phyloP scores from a whole-genome alignment of 1,140 invertebrate genomes.

The Meloidogyne chitwoodi region DNA sequence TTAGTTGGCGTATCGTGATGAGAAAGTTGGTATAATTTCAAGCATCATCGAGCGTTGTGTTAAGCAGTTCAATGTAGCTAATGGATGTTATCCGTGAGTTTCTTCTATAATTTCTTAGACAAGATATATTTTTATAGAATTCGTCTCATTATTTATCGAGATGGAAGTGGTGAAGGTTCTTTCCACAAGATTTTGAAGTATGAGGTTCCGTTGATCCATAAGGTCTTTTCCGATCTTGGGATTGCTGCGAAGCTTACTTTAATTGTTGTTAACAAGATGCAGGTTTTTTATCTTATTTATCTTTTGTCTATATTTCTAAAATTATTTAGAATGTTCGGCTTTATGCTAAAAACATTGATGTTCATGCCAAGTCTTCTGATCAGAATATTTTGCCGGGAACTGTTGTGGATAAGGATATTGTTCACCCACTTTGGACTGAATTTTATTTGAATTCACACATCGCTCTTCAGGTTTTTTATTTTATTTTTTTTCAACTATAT shows the following conservation, averaged over 20 bases:
- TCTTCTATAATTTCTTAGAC: background rate
- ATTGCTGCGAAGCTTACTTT: background rate
- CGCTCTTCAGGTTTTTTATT: background rate
- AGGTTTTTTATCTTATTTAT: background rate
- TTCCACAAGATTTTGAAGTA: conserved; percentile 12
- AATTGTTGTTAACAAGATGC: background rate
- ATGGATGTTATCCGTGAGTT: background rate
- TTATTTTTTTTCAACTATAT: conserved; percentile 25
- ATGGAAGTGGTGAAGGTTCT: background rate
- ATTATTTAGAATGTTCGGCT: conserved; percentile 5
- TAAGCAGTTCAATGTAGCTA: background rate
- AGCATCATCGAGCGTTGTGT: background rate
- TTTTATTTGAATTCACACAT: background rate
- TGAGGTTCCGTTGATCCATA: conserved; percentile 6
- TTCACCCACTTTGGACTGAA: background rate
- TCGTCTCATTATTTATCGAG: background rate
- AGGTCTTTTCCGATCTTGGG: background rate
- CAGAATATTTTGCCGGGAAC: conserved; percentile 12
- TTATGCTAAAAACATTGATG: background rate
- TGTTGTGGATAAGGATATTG: conserved; percentile 4
- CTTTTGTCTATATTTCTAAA: background rate
- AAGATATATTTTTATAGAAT: background rate
- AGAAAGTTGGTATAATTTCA: background rate
- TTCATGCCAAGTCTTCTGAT: background rate
- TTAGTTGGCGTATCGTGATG: background rate